phyloP scores from a whole-genome alignment of 2,888 invertebrate genomes.

The Agapostemon virescens region DNA sequence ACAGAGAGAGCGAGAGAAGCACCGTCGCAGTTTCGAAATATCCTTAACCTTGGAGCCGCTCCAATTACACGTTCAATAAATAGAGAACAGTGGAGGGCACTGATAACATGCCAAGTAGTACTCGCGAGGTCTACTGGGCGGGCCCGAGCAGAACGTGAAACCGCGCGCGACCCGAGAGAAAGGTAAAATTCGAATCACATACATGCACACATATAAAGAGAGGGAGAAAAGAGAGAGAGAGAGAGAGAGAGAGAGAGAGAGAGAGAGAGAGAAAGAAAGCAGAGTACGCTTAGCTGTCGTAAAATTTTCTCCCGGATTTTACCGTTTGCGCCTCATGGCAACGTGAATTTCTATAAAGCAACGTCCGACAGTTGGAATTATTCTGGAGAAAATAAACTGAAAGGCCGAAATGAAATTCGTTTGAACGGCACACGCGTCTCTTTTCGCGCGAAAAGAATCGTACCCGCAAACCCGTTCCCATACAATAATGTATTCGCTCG shows the following conservation, averaged over 20 bases:
- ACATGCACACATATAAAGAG: not conserved
- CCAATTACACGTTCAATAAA: slow-evolving; percentile 54
- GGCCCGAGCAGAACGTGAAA: slow-evolving; percentile 19
- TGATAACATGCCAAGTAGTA: slow-evolving; percentile 55
- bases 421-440: not conserved
- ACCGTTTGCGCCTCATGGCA: not conserved
- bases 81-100: slow-evolving; percentile 38
- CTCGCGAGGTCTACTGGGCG: slow-evolving; percentile 6
- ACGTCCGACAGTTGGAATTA: slow-evolving; percentile 17
- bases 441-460: slow-evolving; percentile 13
- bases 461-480: not conserved
- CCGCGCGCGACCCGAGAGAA: slow-evolving; percentile 13
- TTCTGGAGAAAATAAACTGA: slow-evolving; percentile 16
- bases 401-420: slow-evolving; percentile 15
- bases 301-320: slow-evolving; percentile 19
- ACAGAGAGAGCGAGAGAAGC: not conserved
- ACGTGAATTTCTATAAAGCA: slow-evolving; percentile 14
- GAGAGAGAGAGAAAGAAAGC: not conserved
- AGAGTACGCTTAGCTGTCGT: not conserved
- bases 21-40: slow-evolving; percentile 27
- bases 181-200: not conserved
- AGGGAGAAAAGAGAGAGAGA: not conserved
- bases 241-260: not conserved
- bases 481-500: slow-evolving; percentile 1
- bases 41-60: slow-evolving; percentile 52